Percentiles rank a stretch among this genome's conserved stretches.
Evolutionary conservation across 2,797 vertebrate species (phyloP).

Genomic region (Chelmon rostratus): DNA sequence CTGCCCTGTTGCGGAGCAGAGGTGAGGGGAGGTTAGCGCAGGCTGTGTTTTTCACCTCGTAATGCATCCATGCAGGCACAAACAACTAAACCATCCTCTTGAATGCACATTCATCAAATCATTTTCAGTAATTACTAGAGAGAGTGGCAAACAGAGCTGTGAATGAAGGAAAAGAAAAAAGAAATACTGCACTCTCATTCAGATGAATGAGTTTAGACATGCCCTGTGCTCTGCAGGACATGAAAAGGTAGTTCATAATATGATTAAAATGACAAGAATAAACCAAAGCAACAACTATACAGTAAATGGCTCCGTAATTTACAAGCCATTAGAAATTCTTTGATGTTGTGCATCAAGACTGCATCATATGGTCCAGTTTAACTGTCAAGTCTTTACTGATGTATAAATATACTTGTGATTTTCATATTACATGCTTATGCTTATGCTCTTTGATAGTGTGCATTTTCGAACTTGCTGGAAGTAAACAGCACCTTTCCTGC

Average conservation of each 20-base stretch:
- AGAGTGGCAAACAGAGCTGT: conserved; percentile 24
- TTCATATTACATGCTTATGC: not conserved
- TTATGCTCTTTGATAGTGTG: not conserved
- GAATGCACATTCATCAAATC: conserved; percentile 47
- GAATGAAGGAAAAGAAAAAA: not conserved
- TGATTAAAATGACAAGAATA: conserved; percentile 31
- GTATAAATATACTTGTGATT: conserved; percentile 3
- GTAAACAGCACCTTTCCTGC: not conserved
- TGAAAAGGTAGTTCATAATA: not conserved
- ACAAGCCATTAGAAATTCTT: not conserved
- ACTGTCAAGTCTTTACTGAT: not conserved
- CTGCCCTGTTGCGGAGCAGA: not conserved
- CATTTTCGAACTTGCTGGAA: not conserved
- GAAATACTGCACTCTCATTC: conserved; percentile 32
- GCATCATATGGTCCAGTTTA: not conserved
- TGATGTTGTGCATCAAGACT: conserved; percentile 2
- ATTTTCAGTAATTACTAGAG: conserved; percentile 39
- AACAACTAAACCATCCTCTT: conserved; percentile 21
- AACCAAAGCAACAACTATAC: conserved; percentile 15
- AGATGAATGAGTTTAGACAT: conserved; percentile 28
- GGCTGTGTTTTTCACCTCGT: not conserved
- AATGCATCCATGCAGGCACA: not conserved
- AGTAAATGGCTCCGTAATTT: not conserved
- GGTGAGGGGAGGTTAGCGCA: conserved; percentile 15
- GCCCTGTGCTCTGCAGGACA: conserved; percentile 7